Evolutionary conservation across 2,888 invertebrate species (phyloP).

Genomic region (Trimorus sp.): DNA sequence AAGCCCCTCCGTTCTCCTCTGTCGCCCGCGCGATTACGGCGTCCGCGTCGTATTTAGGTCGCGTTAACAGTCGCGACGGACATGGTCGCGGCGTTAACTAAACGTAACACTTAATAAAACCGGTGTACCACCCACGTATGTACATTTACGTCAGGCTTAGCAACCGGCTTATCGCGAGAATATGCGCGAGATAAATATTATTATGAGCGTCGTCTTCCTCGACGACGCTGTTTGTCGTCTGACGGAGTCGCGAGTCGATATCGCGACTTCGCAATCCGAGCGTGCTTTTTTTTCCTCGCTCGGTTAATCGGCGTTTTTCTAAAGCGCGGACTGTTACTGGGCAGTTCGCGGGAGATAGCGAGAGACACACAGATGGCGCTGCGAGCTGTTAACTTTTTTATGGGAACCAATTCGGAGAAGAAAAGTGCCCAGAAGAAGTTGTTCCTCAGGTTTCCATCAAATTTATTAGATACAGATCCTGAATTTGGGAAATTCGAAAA

Average conservation of each 20-base stretch:
- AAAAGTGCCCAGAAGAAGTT: too few species aligned
- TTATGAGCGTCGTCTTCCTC: constrained; percentile 52
- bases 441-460: too few species aligned
- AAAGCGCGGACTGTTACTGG: neutral
- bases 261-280: constrained; percentile 30
- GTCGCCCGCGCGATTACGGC: neutral
- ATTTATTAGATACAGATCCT: too few species aligned
- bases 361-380: neutral
- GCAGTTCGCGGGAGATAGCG: neutral
- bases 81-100: constrained; percentile 71
- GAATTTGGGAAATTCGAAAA: too few species aligned
- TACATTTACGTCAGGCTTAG: constrained; percentile 70
- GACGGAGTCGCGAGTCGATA: constrained; percentile 25
- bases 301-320: neutral
- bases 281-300: constrained; percentile 1
- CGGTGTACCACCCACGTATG: constrained; percentile 72
- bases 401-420: too few species aligned
- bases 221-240: constrained; percentile 40
- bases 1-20: too few species aligned
- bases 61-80: constrained; percentile 72
- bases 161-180: constrained; percentile 69
- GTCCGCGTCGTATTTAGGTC: constrained; percentile 71
- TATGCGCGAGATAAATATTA: constrained; percentile 60
- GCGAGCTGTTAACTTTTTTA: too few species aligned
- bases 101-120: constrained; percentile 74